Evolutionary conservation across 2,888 invertebrate species (phyloP), one percentile per base, ranked within the genome.

Genomic region (Chalcis sispes): DNA sequence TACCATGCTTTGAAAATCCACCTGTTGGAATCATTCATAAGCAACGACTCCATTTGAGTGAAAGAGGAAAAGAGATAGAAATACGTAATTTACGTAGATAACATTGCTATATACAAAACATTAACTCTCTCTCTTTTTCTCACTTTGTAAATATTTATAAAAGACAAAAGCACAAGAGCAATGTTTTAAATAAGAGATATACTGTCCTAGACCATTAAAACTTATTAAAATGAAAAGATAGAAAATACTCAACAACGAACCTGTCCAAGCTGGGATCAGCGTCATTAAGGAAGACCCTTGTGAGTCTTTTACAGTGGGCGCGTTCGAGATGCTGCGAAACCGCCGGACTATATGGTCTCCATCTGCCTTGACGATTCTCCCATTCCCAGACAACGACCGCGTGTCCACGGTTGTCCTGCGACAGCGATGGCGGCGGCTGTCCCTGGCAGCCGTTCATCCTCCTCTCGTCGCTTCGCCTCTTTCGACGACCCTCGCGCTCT

Each of bases 281-380:
- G 89, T 96, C 96, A 66, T 95, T 94, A n/a, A 96, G 90, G 82
- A 96, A 92, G 5, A 96, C 96, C 66, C 95, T 90, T 0, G 96
- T 96, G 32, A 96, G 89, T 85, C 94, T 94, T 90, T 96, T 96
- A 78, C 91, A 94, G 85, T 95, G 93, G 0, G 96, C 96, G 66
- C 96, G 91, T 88, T 96, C 96, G 80, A 96, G 89, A 77, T 95
- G 94, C 84, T 96, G 95, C 0, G 95, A 94, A 4, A 96, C 96
- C 4, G 94, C 95, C 0, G 96, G 95, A 66, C 94, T 94, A 89
- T 96, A 96, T 0, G 96, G 96, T 86, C 95, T 90, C 96, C 96
- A 96, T 84, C 93, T 92, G 77, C 91, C 91, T 83, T 92, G 91
- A 61, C 93, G 91, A 76, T 92, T 93, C 87, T 93, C 92, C 92